phyloP scores from a whole-genome alignment of 1,140 invertebrate genomes.

The Sycophaga agraensis region DNA sequence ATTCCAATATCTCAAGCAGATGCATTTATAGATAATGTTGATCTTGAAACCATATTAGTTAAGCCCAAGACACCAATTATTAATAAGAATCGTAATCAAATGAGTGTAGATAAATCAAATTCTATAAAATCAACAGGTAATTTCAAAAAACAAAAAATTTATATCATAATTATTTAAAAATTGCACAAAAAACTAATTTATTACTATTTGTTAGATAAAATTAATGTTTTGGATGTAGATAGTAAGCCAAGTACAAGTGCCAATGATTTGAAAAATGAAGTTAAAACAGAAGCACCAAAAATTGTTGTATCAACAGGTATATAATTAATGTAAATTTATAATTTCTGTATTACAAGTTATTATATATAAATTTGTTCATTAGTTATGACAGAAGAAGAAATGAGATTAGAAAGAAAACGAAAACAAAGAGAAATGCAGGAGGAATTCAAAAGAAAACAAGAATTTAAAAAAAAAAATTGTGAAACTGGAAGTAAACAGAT shows the following conservation, averaged over 20 bases:
- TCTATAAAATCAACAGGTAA: neutral
- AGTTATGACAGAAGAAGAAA: slow-evolving; percentile 33
- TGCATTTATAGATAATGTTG: slow-evolving; percentile 12
- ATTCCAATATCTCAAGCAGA: slow-evolving; percentile 22
- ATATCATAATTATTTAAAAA: neutral
- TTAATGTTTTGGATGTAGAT: neutral
- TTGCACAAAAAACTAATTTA: neutral
- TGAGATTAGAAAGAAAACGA: slow-evolving; percentile 33
- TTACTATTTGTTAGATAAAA: no score
- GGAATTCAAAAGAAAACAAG: slow-evolving; percentile 32
- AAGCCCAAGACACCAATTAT: no score
- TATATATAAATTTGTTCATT: neutral
- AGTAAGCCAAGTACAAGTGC: neutral
- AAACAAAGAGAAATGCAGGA: slow-evolving; percentile 36
- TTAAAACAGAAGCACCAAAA: neutral
- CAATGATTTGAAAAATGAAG: neutral
- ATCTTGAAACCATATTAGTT: slow-evolving; percentile 16
- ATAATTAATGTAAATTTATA: neutral
- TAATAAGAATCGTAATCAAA: slow-evolving; percentile 5
- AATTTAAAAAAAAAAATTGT: slow-evolving; percentile 9
- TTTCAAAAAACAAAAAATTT: neutral
- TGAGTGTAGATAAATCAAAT: neutral
- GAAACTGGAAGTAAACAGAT: neutral
- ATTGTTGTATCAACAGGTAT: neutral
- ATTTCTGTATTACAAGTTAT: neutral